Evolutionary conservation across 1,140 invertebrate species (phyloP).

Genomic region (Drosophila lowei): DNA sequence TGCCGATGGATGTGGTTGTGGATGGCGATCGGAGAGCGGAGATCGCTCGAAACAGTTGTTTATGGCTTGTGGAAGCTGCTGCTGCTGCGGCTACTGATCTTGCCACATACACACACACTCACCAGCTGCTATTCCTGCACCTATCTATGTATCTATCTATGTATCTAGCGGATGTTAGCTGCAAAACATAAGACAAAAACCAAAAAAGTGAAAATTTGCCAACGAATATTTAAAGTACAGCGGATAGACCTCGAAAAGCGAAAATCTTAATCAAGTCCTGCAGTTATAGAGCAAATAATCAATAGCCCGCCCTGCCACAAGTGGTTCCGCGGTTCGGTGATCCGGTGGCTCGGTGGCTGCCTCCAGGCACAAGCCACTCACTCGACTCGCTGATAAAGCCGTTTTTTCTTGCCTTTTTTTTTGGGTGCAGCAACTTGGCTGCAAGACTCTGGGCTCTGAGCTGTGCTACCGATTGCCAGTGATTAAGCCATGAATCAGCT

Average conservation of each 20-base stretch:
- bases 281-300: constrained; percentile 77
- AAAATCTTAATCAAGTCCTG: constrained; percentile 63
- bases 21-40: constrained; percentile 4
- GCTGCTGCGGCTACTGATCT: neutral
- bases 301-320: constrained; percentile 59
- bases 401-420: constrained; percentile 64
- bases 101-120: constrained; percentile 2
- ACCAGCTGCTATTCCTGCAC: too few relatives aligned
- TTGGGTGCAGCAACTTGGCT: constrained; percentile 64
- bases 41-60: constrained; percentile 64
- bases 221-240: constrained; percentile 10
- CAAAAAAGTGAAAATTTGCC: constrained; percentile 52
- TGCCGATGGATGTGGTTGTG: constrained; percentile 3
- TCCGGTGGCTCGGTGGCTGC: constrained; percentile 13
- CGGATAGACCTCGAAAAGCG: constrained; percentile 30
- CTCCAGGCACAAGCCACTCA: constrained; percentile 68
- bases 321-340: constrained; percentile 43
- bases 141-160: neutral
- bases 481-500: constrained; percentile 80
- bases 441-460: constrained; percentile 19
- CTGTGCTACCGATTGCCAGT: constrained; percentile 69
- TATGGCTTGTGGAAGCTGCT: constrained; percentile 68
- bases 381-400: constrained; percentile 68
- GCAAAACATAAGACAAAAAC: constrained; percentile 17
- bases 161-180: constrained; percentile 59